Base-by-base conservation (phyloP, 2,888 invertebrate species). In the Anodontia alba region DNA sequence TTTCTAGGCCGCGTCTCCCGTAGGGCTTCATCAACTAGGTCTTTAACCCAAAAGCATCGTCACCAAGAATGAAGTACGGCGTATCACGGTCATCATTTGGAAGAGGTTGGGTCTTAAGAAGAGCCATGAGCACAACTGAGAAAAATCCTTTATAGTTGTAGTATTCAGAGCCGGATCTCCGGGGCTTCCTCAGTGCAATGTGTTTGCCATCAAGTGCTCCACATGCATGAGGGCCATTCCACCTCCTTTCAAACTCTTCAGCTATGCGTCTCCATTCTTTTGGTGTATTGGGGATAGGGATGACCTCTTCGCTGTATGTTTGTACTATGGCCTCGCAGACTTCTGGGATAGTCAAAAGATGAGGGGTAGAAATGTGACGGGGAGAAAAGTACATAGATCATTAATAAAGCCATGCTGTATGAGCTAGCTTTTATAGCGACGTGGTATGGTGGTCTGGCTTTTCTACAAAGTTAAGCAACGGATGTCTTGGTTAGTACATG, bases 391-490 rank as follows among this genome's bases (percentile, higher is more conserved):
- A n/a, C n/a, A n/a, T n/a, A n/a, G n/a, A n/a, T n/a, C n/a, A n/a
- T n/a, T n/a, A n/a, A n/a, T n/a, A n/a, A n/a, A n/a, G n/a, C n/a
- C n/a, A n/a, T n/a, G n/a, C n/a, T n/a, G n/a, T n/a, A n/a, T n/a
- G n/a, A n/a, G n/a, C n/a, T n/a, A n/a, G n/a, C n/a, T n/a, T n/a
- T n/a, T n/a, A n/a, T n/a, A n/a, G n/a, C n/a, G n/a, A n/a, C n/a
- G n/a, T n/a, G n/a, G n/a, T n/a, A n/a, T n/a, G n/a, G n/a, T n/a
- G n/a, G n/a, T 70, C 71, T 76, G 15, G 72, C 71, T 77, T 43
- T 72, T 77, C 71, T 62, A 66, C 57, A 38, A 46, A 71, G 71
- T 76, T 46, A 62, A 71, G 57, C 70, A 43, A 46, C 77, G 43
- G 66, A 66, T 66, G 62, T 46, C 46, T 49, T 66, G 71, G 66